Base-by-base conservation (phyloP, 2,888 invertebrate genomes). In the Heliconius erato region DNA sequence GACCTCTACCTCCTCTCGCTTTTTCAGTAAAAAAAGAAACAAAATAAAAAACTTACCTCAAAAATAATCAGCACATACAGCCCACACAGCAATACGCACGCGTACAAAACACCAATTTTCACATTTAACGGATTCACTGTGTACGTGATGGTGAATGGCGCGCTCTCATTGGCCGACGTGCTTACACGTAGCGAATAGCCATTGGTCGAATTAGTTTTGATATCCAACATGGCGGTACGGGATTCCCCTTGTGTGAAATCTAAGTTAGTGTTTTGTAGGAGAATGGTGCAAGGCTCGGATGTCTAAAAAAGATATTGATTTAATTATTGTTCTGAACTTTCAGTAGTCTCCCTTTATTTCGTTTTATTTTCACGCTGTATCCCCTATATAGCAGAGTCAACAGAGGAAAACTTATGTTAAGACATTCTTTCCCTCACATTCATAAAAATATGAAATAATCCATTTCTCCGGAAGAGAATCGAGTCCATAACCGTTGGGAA, bases 41-140 rank as follows among this genome's bases (percentile, higher is more conserved):
- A 72, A 19, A 49, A 26, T 26, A 19, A 72, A 19, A 49, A 14
- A 59, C 83, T 94, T 89, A 98, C 98, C 96, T 99, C 99, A 94
- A 98, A 98, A 86, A 99, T 98, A 83, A 99, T 98, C 19, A 99
- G 92, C 3, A 97, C 91, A 89, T 99, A 99, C 23, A 99, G 96
- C 0, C 97, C 97, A 6, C 97, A 87, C 0, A 99, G 94, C n/a
- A 99, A 96, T 0, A 97, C 83, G 5, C 97, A 97, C 0, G 98
- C 98, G 86, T 97, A 98, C 1, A 97, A 92, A 7, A 98, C 97
- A 0, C 98, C 98, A 79, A 96, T 96, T 65, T 96, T 95, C 5
- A 96, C 90, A 87, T 97, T 96, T 74, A 98, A 95, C 0, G 98
- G 97, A 32, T 97, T 92, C 0, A 97, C 88, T 85, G 97, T 96